phyloP scores from a whole-genome alignment of 2,888 invertebrate species.

The Suillia variegata region DNA sequence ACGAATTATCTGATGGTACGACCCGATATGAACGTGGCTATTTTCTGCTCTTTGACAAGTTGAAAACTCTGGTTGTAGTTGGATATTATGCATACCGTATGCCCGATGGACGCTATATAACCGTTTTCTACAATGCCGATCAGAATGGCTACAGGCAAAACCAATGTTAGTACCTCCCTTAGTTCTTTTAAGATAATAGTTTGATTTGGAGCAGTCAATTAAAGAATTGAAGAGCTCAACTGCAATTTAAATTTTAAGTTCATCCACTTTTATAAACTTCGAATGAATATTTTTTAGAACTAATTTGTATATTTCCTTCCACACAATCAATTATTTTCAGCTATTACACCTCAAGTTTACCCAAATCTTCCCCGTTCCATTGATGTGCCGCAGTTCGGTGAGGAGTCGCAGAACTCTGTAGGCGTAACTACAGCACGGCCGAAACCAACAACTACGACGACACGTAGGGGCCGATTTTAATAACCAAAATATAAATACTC shows the following conservation, averaged over 20 bases:
- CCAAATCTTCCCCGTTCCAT: constrained; percentile 53
- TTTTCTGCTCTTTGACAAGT: constrained; percentile 43
- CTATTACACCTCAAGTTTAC: constrained; percentile 49
- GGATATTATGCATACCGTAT: constrained; percentile 56
- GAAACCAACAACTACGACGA: neutral
- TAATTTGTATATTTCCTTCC: neutral
- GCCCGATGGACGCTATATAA: constrained; percentile 48
- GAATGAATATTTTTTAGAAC: too few relatives aligned
- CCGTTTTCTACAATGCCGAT: constrained; percentile 58
- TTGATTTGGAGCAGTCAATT: too few relatives aligned
- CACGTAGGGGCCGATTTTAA: neutral
- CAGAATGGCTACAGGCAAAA: constrained; percentile 55
- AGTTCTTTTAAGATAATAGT: neutral
- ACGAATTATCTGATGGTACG: constrained; percentile 51
- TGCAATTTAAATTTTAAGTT: too few relatives aligned
- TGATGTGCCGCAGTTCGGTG: constrained; percentile 39
- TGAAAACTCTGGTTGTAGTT: constrained; percentile 50
- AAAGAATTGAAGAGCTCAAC: constrained; percentile 8
- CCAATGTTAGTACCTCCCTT: constrained; percentile 46
- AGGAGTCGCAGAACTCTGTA: neutral
- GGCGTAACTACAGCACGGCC: neutral
- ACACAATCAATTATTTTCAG: constrained; percentile 37
- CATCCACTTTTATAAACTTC: too few relatives aligned
- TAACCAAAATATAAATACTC: too few relatives aligned
- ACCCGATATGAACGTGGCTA: constrained; percentile 57